These are phyloP conservation scores for Eupelmus urozonus DNA, from an alignment of 2,888 invertebrate genomes.

Conservation along the genomic window DNA sequence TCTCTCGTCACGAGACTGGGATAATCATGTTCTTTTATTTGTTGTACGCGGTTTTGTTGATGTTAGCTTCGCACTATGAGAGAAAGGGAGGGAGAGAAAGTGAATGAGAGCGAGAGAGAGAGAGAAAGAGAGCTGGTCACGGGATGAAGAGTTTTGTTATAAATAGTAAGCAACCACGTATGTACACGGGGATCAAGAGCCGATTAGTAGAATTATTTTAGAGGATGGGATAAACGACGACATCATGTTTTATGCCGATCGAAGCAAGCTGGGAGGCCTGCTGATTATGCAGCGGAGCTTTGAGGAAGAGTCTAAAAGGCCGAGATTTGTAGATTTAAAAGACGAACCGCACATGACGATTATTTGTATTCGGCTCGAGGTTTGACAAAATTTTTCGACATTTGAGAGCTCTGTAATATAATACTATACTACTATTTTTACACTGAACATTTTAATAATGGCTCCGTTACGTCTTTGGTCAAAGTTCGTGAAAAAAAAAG, in stretches of 20 bases:
- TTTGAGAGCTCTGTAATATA: constrained; percentile 67
- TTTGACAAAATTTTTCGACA: constrained; percentile 58
- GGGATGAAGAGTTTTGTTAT: not conserved
- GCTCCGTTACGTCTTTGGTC: constrained; percentile 27
- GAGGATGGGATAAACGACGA: not conserved
- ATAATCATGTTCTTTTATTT: constrained; percentile 12
- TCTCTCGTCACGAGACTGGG: constrained; percentile 31
- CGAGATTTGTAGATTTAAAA: constrained; percentile 19
- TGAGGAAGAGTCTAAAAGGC: not conserved
- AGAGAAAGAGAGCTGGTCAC: constrained; percentile 18
- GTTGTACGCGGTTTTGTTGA: constrained; percentile 22
- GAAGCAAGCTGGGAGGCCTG: not conserved
- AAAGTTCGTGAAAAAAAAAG: not conserved
- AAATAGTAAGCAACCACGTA: not conserved
- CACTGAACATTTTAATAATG: constrained; percentile 74
- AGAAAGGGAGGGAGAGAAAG: no score
- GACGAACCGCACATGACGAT: constrained; percentile 14
- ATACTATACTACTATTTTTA: constrained; percentile 72
- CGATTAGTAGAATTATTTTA: constrained; percentile 34
- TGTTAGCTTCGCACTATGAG: constrained; percentile 27
- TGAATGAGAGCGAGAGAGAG: no score
- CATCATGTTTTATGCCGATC: not conserved
- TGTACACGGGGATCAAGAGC: constrained; percentile 19
- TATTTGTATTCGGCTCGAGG: constrained; percentile 43
- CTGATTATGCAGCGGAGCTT: not conserved